Evolutionary conservation across 2,888 invertebrate species (phyloP).

Genomic region (Chrysopilus asiliformis): DNA sequence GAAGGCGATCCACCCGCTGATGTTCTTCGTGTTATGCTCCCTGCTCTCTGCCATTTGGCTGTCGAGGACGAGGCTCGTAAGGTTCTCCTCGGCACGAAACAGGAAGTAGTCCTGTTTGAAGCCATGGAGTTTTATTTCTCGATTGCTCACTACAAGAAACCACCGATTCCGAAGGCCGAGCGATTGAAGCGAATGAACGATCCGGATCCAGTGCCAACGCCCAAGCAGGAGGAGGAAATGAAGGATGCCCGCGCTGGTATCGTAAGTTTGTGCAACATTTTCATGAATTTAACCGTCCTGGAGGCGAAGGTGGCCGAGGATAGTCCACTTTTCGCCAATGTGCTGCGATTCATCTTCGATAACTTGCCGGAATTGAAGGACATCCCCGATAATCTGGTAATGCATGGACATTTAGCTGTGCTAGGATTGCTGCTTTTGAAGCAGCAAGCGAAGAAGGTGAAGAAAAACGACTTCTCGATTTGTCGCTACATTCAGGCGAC

Average conservation of each 20-base stretch:
- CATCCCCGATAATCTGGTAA: constrained; percentile 66
- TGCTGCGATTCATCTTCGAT: constrained; percentile 75
- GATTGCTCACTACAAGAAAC: constrained; percentile 72
- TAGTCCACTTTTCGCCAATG: constrained; percentile 58
- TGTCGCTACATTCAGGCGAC: constrained; percentile 81
- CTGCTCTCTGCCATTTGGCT: constrained; percentile 80
- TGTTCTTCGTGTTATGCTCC: constrained; percentile 67
- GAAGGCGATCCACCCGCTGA: constrained; percentile 45
- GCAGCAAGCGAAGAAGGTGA: constrained; percentile 68
- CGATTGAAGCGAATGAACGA: constrained; percentile 59
- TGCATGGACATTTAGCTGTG: constrained; percentile 74
- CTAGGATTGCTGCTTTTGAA: constrained; percentile 70
- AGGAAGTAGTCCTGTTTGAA: constrained; percentile 69
- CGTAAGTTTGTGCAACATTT: constrained; percentile 78
- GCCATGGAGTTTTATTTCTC: constrained; percentile 74
- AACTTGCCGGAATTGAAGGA: constrained; percentile 74
- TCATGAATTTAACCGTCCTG: constrained; percentile 83
- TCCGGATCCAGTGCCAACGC: constrained; percentile 61
- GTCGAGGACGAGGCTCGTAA: constrained; percentile 80
- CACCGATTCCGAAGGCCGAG: constrained; percentile 67
- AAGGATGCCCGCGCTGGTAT: constrained; percentile 73
- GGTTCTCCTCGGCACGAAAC: constrained; percentile 60
- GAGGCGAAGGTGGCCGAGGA: constrained; percentile 74
- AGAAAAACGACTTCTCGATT: constrained; percentile 78
- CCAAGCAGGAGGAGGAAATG: constrained; percentile 65